phyloP scores from a whole-genome alignment of 2,888 invertebrate genomes.

The Metopia argyrocephala region DNA sequence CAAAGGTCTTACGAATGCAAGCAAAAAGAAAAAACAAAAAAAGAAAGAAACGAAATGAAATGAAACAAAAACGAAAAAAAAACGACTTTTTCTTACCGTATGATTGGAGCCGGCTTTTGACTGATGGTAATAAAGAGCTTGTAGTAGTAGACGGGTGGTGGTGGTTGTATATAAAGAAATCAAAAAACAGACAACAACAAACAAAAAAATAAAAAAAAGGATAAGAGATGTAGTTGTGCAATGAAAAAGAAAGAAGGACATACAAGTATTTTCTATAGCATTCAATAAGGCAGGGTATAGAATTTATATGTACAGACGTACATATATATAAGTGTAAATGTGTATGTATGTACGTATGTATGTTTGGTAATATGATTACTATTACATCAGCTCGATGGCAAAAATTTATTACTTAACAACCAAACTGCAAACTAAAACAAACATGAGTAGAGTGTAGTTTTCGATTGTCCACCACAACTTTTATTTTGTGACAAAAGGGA shows the following conservation, averaged over 20 bases:
- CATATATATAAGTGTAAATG: background rate
- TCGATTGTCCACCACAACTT: conserved; percentile 17
- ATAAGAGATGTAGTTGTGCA: conserved; percentile 25
- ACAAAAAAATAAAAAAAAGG: conserved; percentile 9
- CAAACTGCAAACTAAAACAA: background rate
- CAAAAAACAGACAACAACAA: conserved; percentile 27
- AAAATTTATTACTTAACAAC: conserved; percentile 60
- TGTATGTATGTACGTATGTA: background rate
- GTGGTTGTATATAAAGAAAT: conserved; percentile 2
- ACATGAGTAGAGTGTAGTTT: background rate
- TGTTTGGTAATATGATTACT: conserved; percentile 57
- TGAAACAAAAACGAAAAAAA: conserved; percentile 11
- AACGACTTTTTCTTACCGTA: conserved; percentile 44
- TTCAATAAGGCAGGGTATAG: background rate
- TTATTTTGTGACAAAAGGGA: background rate
- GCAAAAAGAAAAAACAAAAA: conserved; percentile 16
- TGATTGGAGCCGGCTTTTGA: conserved; percentile 66
- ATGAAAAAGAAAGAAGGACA: conserved; percentile 39
- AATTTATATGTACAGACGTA: background rate
- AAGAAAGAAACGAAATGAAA: background rate
- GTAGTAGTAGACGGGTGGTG: conserved; percentile 21
- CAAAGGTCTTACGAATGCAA: conserved; percentile 30
- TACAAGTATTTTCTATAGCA: background rate
- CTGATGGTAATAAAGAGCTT: background rate
- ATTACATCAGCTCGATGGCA: conserved; percentile 63